Percentiles rank a stretch among this genome's conserved stretches.
phyloP scores from a whole-genome alignment of 2,888 invertebrate genomes.

The Xestia rhomboidea region DNA sequence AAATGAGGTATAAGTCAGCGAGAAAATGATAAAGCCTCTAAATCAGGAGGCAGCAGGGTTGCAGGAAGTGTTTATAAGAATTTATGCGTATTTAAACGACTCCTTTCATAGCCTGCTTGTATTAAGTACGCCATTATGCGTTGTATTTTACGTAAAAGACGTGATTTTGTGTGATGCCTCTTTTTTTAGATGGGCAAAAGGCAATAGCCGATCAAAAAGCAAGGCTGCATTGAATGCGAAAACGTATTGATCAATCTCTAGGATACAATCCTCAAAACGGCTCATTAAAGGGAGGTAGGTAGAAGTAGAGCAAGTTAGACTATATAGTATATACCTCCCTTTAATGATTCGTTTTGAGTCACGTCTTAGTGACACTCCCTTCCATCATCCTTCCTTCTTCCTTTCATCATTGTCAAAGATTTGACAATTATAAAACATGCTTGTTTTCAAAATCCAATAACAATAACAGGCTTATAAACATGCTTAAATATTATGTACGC shows the following conservation, averaged over 20 bases:
- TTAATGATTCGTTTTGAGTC: no score
- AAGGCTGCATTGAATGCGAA: neutral
- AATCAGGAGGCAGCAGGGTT: constrained; percentile 65
- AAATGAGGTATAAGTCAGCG: constrained; percentile 70
- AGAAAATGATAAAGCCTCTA: constrained; percentile 77
- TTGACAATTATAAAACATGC: neutral
- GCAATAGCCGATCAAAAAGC: neutral
- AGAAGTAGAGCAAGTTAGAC: neutral
- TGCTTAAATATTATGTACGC: no score
- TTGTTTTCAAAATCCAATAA: neutral
- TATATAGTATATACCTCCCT: no score
- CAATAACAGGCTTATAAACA: neutral
- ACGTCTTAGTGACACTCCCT: no score
- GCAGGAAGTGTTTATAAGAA: constrained; percentile 71
- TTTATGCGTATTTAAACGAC: constrained; percentile 73
- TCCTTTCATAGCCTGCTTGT: constrained; percentile 48
- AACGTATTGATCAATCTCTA: neutral
- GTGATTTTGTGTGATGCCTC: constrained; percentile 30
- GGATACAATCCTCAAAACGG: neutral
- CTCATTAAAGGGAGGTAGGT: neutral
- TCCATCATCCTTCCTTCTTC: no score
- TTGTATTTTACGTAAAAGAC: constrained; percentile 49
- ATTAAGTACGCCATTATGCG: constrained; percentile 61
- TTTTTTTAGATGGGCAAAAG: neutral
- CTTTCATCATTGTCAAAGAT: no score